Base-by-base conservation (phyloP, 2,113 vertebrate species). In the Hydrolagus affinis region DNA sequence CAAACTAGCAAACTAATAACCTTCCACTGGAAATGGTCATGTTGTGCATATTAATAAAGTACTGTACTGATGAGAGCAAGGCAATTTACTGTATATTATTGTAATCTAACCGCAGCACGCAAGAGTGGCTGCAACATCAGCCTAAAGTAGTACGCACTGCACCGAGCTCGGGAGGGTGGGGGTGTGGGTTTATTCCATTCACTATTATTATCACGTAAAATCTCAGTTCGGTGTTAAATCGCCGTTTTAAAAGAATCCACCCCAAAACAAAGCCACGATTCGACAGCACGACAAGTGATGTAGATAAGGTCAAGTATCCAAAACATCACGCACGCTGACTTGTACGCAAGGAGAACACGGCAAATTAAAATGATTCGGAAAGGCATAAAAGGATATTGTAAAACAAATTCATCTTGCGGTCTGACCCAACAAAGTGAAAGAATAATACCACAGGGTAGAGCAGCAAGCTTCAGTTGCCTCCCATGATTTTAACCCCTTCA, bases 1-100 rank as follows among this genome's bases (percentile, higher is more conserved):
- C 92, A 93, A 94, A 95, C 94, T 94, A 94, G 95, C 95, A 95
- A 94, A 93, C 94, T 96, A 96, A 96, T 96, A 95, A 95, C 95
- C 89, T 92, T 94, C 95, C 92, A 89, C 93, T 87, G 89, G 90
- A 94, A 92, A 92, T 90, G 88, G 89, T 92, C 94, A 94, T 93
- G 93, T 94, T 92, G 94, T 93, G 93, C 94, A 95, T 95, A 94
- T 93, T 94, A 94, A 95, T 93, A 89, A 89, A 92, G 91, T 77
- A 11, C 87, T 86, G 88, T 19, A 21, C 90, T 77, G 90, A 89
- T 88, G 89, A 89, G 89, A 90, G 89, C 78, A 88, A 88, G 90
- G 88, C 32, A 88, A 90, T 89, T 72, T 88, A 89, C 89, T 92
- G 25, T 3, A 89, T 87, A 73, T n/a, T 86, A 85, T 86, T 76